Conservation (phyloP, 2,113 vertebrate species). For the Sphaerodactylus townsendi region DNA sequence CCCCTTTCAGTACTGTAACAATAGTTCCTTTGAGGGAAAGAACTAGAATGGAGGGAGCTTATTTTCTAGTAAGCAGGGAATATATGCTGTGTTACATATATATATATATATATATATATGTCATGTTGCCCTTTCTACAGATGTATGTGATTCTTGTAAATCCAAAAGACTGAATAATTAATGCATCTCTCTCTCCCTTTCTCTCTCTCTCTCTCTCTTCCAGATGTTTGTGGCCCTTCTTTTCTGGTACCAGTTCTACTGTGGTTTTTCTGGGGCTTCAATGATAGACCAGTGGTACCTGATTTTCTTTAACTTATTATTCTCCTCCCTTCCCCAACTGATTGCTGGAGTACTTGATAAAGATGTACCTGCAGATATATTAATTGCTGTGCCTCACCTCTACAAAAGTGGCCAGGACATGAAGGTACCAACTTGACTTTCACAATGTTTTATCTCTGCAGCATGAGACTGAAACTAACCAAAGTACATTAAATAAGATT, state of each 20-base stretch:
- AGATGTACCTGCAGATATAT: conserved; percentile 84
- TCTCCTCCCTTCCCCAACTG: conserved; percentile 96
- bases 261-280: conserved; percentile 93
- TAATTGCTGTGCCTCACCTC: conserved; percentile 89
- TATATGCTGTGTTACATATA: too few relatives aligned
- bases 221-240: conserved; percentile 98
- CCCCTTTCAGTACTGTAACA: not conserved
- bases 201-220: conserved; percentile 32
- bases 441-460: not conserved
- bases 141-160: not conserved
- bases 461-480: not conserved
- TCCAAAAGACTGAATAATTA: not conserved
- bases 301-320: conserved; percentile 98
- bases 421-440: conserved; percentile 76
- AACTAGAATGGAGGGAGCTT: not conserved
- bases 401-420: conserved; percentile 92
- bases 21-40: not conserved
- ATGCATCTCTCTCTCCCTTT: conserved; percentile 14
- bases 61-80: not conserved
- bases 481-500: not conserved
- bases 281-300: conserved; percentile 99
- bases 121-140: not conserved
- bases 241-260: conserved; percentile 99
- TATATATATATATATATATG: not conserved
- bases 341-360: conserved; percentile 95